A percentile compares a stretch with the other conserved stretches of the same genome.
Conservation (phyloP, 2,888 invertebrate species). For the Chesias legatella region DNA sequence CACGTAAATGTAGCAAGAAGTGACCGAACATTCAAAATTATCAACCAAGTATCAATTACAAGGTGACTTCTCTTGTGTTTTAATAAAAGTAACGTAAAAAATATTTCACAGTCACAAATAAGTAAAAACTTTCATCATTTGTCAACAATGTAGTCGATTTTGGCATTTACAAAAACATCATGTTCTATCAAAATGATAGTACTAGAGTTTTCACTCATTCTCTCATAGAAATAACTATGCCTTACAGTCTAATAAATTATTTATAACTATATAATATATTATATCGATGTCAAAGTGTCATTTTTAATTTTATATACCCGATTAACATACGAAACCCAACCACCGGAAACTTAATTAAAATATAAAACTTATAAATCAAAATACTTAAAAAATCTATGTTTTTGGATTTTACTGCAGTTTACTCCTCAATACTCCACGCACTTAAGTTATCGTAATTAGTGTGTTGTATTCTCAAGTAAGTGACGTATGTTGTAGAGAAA, state of each 20-base stretch:
- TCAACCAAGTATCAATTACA: slow-evolving; percentile 4
- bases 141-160: no score
- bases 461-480: no score
- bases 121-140: no score
- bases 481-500: no score
- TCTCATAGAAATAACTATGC: slow-evolving; percentile 1
- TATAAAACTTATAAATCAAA: background rate
- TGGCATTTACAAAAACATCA: slow-evolving; percentile 12
- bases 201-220: slow-evolving; percentile 15
- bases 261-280: no score
- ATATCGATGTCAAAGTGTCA: slow-evolving; percentile 26
- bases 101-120: no score
- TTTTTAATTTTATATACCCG: slow-evolving; percentile 19
- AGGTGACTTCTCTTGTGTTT: no score
- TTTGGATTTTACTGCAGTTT: no score
- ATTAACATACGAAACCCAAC: slow-evolving; percentile 20
- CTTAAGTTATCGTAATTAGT: no score
- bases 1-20: slow-evolving; percentile 50
- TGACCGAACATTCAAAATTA: slow-evolving; percentile 30
- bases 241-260: background rate
- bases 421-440: no score
- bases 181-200: slow-evolving; percentile 21
- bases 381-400: background rate
- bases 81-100: no score
- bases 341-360: slow-evolving; percentile 14